Percentiles rank a stretch among this genome's conserved stretches.
Evolutionary conservation across 1,140 invertebrate species (phyloP).

Genomic region (Stegodyphus mimosarum): DNA sequence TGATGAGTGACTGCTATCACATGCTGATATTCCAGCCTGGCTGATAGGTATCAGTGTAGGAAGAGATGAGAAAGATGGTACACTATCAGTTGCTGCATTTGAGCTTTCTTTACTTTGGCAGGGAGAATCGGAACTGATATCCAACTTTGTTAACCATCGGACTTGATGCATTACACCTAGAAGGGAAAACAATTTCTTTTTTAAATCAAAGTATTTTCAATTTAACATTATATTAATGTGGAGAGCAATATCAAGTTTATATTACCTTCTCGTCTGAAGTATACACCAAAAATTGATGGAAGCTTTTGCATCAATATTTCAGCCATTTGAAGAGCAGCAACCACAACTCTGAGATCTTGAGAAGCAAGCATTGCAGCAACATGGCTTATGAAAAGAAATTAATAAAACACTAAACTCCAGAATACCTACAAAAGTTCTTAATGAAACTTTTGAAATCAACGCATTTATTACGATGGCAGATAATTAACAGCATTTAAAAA

Average conservation of each 20-base stretch:
- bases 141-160: constrained; percentile 79
- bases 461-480: no score
- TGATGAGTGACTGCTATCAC: constrained; percentile 42
- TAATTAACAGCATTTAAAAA: no score
- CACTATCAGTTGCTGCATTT: constrained; percentile 18
- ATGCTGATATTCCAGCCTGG: constrained; percentile 1
- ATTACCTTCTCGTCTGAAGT: constrained; percentile 88
- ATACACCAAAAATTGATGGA: constrained; percentile 92
- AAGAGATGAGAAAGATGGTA: constrained; percentile 36
- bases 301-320: constrained; percentile 96
- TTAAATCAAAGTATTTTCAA: background rate
- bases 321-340: constrained; percentile 96
- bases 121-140: constrained; percentile 64
- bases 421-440: no score
- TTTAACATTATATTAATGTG: background rate
- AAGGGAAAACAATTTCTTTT: constrained; percentile 35
- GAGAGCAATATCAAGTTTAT: background rate
- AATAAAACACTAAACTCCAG: background rate
- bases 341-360: constrained; percentile 93
- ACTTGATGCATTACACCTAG: constrained; percentile 89
- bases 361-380: constrained; percentile 98
- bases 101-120: constrained; percentile 28
- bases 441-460: no score
- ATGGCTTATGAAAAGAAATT: constrained; percentile 75
- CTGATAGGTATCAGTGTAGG: constrained; percentile 39